Percentiles rank a stretch among this genome's conserved stretches.
Conservation (phyloP, 2,797 vertebrate genomes). For the Sebastes dallii region DNA sequence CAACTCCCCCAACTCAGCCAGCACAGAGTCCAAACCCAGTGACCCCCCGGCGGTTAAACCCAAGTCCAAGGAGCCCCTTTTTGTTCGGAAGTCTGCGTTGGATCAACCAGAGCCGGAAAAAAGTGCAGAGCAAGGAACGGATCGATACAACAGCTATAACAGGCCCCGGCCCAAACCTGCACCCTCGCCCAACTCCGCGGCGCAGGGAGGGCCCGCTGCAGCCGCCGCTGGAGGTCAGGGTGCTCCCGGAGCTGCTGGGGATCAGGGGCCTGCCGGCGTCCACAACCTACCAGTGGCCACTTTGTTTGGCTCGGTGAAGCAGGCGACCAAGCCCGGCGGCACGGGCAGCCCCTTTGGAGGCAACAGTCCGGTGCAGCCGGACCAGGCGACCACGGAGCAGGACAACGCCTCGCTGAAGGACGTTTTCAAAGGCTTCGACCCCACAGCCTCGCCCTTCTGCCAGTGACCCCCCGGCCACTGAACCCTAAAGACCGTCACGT, state of each 20-base stretch:
- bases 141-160: constrained; percentile 96
- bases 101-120: constrained; percentile 89
- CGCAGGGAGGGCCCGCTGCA: constrained; percentile 45
- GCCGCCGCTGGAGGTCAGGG: constrained; percentile 35
- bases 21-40: constrained; percentile 73
- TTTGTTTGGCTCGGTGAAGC: constrained; percentile 89
- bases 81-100: constrained; percentile 91
- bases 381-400: constrained; percentile 81
- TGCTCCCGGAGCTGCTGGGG: constrained; percentile 34
- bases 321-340: constrained; percentile 83
- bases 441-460: constrained; percentile 95
- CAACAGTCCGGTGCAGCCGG: constrained; percentile 85
- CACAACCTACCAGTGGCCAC: constrained; percentile 92
- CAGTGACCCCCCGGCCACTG: constrained; percentile 80
- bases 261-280: constrained; percentile 74
- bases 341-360: constrained; percentile 89
- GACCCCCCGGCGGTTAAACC: constrained; percentile 71
- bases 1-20: constrained; percentile 63
- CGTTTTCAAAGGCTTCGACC: constrained; percentile 97
- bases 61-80: constrained; percentile 90
- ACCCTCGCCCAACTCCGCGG: constrained; percentile 64
- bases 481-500: not conserved
- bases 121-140: constrained; percentile 72
- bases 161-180: constrained; percentile 87
- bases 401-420: constrained; percentile 94